Percentiles rank a stretch among this genome's conserved stretches.
Conservation (phyloP, 1,140 invertebrate species). For the Ceratosolen fusciceps region DNA sequence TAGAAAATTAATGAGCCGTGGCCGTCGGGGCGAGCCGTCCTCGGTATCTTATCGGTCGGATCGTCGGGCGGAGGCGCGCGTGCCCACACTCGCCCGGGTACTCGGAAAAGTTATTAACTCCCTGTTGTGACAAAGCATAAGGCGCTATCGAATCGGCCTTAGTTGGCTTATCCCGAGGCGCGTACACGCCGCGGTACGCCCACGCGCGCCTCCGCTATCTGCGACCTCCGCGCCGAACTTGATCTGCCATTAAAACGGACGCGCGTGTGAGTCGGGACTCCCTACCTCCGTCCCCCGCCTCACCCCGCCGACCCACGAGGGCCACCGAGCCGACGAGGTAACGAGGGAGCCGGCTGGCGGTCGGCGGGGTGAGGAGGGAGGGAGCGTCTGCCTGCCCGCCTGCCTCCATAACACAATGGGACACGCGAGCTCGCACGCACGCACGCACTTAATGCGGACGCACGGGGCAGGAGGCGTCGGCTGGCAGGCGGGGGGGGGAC, state of each 20-base stretch:
- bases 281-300: not conserved
- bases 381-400: not conserved
- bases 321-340: not conserved
- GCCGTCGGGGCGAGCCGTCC: slow-evolving; percentile 28
- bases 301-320: too few relatives aligned
- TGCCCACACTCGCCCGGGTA: slow-evolving; percentile 13
- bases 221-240: slow-evolving; percentile 48
- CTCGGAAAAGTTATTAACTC: slow-evolving; percentile 48
- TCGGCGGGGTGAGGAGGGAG: not conserved
- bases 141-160: slow-evolving; percentile 21
- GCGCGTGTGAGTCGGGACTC: not conserved
- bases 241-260: slow-evolving; percentile 51
- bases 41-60: slow-evolving; percentile 36
- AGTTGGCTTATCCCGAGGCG: slow-evolving; percentile 9
- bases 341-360: not conserved
- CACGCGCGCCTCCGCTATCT: slow-evolving; percentile 51
- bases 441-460: not conserved
- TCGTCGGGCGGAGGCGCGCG: not conserved
- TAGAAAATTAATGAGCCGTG: slow-evolving; percentile 40
- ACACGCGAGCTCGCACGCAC: not conserved
- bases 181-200: slow-evolving; percentile 50
- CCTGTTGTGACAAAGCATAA: slow-evolving; percentile 37
- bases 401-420: slow-evolving; percentile 24
- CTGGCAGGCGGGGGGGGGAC: not conserved
- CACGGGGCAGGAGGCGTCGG: not conserved